Conservation (phyloP, 1,140 invertebrate genomes). For the Drosophila parabipectinata region DNA sequence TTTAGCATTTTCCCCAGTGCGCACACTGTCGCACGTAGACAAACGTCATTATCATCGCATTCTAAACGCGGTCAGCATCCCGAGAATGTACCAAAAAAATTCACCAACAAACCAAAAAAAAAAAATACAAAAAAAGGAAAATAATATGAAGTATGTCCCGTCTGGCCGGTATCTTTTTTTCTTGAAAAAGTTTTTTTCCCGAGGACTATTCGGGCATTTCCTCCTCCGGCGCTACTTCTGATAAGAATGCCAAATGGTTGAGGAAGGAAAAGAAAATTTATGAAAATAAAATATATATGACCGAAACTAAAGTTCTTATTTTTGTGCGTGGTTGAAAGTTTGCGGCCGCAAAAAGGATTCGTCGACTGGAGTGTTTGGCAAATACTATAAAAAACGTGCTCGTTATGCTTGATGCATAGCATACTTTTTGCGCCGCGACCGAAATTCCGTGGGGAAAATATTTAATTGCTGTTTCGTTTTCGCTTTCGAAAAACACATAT, state of each 20-base stretch:
- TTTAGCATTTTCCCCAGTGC: conserved; percentile 41
- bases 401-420: conserved; percentile 23
- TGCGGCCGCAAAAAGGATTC: conserved; percentile 42
- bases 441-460: conserved; percentile 12
- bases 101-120: conserved; percentile 10
- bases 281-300: conserved; percentile 66
- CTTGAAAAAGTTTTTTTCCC: conserved; percentile 48
- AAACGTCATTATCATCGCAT: conserved; percentile 43
- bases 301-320: conserved; percentile 64
- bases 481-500: conserved; percentile 19
- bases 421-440: conserved; percentile 6
- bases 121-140: conserved; percentile 6
- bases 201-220: conserved; percentile 31
- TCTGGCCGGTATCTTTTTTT: conserved; percentile 24
- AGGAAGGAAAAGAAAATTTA: conserved; percentile 62
- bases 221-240: conserved; percentile 25
- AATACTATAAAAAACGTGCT: conserved; percentile 51
- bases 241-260: conserved; percentile 69
- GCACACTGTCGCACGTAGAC: conserved; percentile 20
- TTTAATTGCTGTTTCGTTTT: conserved; percentile 41
- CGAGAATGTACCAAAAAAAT: conserved; percentile 28
- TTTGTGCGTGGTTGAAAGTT: conserved; percentile 44
- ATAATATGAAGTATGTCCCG: conserved; percentile 57
- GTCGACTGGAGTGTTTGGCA: conserved; percentile 53
- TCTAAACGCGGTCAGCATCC: conserved; percentile 53